phyloP scores from a whole-genome alignment of 2,888 invertebrate genomes.

The Acanthosepion lycidas region DNA sequence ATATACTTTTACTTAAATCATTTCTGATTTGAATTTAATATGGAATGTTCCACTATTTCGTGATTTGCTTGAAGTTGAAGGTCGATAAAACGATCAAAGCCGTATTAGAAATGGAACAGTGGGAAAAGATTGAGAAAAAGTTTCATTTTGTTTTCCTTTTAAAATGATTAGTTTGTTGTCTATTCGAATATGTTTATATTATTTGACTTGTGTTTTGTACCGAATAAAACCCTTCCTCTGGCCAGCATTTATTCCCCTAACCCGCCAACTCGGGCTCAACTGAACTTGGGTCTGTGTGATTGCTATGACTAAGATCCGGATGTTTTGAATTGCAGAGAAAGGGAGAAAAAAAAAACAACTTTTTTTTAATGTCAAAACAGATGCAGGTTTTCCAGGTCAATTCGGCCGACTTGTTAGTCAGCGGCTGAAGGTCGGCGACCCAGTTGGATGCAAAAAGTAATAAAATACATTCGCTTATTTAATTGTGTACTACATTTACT shows the following conservation, averaged over 20 bases:
- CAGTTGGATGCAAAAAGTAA: not conserved
- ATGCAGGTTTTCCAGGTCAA: slow-evolving; percentile 13
- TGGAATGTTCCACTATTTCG: no score
- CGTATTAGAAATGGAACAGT: not conserved
- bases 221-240: not conserved
- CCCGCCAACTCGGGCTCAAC: not conserved
- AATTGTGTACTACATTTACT: no score
- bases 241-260: not conserved
- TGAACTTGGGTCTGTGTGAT: not conserved
- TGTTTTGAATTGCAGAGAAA: not conserved
- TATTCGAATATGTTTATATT: not conserved
- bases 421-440: not conserved
- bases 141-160: not conserved
- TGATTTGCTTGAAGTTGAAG: no score
- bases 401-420: not conserved
- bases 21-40: no score
- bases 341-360: not conserved
- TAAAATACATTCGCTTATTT: not conserved
- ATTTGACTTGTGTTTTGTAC: not conserved
- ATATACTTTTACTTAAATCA: no score
- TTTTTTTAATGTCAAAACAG: slow-evolving; percentile 14
- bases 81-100: not conserved
- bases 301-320: slow-evolving; percentile 10
- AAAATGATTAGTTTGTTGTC: not conserved
- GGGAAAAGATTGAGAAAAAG: not conserved